phyloP scores from a whole-genome alignment of 2,113 vertebrate genomes.

The Sigmodon hispidus region DNA sequence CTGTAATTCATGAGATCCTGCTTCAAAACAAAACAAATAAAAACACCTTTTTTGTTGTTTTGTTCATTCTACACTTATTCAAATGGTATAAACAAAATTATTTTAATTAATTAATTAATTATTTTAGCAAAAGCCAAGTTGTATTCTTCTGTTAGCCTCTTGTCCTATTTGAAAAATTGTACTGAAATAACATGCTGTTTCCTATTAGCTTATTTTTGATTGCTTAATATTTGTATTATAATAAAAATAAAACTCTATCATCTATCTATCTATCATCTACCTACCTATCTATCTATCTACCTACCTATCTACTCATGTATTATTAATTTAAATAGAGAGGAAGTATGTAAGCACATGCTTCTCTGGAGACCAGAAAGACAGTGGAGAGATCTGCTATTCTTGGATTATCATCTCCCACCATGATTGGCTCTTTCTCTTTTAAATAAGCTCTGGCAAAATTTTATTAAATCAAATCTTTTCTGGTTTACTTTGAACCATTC shows the following conservation, averaged over 20 bases:
- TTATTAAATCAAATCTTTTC: neutral
- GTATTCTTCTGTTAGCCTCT: neutral
- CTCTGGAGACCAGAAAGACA: neutral
- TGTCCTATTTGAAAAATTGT: neutral
- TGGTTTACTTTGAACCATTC: neutral
- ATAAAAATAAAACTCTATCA: conserved; percentile 38
- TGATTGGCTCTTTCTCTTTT: neutral
- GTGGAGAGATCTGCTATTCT: neutral
- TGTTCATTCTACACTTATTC: neutral
- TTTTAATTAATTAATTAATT: neutral
- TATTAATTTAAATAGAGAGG: neutral
- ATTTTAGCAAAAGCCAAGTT: neutral
- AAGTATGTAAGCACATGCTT: fast-evolving
- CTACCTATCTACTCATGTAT: neutral
- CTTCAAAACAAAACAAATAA: neutral
- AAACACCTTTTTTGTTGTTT: neutral
- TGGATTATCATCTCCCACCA: too few relatives aligned
- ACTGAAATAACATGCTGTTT: neutral
- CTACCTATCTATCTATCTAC: too few relatives aligned
- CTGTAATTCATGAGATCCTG: neutral
- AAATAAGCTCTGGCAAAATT: neutral
- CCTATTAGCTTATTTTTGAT: neutral
- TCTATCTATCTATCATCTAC: too few relatives aligned
- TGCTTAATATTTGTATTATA: conserved; percentile 2
- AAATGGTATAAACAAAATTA: neutral